phyloP scores from a whole-genome alignment of 2,888 invertebrate species.

The Cabera pusaria region DNA sequence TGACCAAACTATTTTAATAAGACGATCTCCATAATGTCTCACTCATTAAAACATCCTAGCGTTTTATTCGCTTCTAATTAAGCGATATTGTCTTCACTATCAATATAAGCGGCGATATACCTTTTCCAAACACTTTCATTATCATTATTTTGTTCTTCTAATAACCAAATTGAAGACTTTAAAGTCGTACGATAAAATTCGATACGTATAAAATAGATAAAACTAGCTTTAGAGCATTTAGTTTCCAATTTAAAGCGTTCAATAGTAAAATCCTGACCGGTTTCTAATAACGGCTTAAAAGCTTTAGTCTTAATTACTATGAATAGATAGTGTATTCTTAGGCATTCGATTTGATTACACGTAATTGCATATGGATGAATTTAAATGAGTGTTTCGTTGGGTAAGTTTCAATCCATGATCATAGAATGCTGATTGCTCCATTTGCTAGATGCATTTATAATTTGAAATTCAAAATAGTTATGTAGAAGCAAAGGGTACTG shows the following conservation, averaged over 20 bases:
- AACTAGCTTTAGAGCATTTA: constrained; percentile 48
- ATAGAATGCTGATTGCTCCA: constrained; percentile 10
- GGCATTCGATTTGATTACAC: constrained; percentile 35
- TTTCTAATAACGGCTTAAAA: constrained; percentile 60
- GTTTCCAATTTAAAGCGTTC: constrained; percentile 45
- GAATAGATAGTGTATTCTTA: constrained; percentile 46
- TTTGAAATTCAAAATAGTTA: no score
- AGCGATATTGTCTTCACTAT: constrained; percentile 10
- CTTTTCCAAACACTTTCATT: constrained; percentile 17
- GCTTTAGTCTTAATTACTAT: constrained; percentile 60
- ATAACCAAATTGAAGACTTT: constrained; percentile 36
- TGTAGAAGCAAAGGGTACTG: no score
- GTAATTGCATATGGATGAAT: constrained; percentile 27
- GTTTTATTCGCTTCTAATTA: constrained; percentile 16
- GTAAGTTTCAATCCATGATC: constrained; percentile 8
- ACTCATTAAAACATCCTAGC: constrained; percentile 10
- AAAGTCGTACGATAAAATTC: constrained; percentile 49
- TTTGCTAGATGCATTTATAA: constrained; percentile 5
- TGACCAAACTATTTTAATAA: no score
- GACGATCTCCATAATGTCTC: constrained; percentile 6
- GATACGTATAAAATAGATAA: constrained; percentile 46
- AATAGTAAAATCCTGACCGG: constrained; percentile 55
- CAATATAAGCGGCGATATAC: constrained; percentile 12
- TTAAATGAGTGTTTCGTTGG: constrained; percentile 14
- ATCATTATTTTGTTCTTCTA: constrained; percentile 22